These are phyloP conservation scores for Clepsis dumicolana DNA, from an alignment of 2,888 invertebrate species.

Conservation along the genomic window DNA sequence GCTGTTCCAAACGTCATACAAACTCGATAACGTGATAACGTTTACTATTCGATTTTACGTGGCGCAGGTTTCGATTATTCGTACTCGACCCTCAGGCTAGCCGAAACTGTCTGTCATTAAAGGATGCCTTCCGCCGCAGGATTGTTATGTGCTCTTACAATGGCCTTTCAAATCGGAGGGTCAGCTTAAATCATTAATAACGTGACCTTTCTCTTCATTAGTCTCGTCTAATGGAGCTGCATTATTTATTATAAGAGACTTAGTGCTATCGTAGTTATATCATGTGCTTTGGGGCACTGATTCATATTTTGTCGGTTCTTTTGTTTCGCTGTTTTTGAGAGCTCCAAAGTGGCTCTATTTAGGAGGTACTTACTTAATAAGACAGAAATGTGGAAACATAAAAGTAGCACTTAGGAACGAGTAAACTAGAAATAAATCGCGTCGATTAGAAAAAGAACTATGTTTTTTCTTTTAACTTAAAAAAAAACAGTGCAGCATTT, in stretches of 20 bases:
- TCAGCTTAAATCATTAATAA: conserved; percentile 44
- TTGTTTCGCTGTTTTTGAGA: not conserved
- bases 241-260: conserved; percentile 36
- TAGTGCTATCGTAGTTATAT: conserved; percentile 32
- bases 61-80: too few species aligned
- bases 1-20: too few species aligned
- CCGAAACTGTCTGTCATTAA: conserved; percentile 34
- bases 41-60: too few species aligned
- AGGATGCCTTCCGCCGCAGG: conserved; percentile 32
- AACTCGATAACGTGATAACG: too few species aligned
- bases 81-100: too few species aligned
- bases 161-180: conserved; percentile 36
- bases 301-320: not conserved
- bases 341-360: not conserved
- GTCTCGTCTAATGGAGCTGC: conserved; percentile 36
- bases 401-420: too few species aligned
- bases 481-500: too few species aligned
- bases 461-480: too few species aligned
- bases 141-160: conserved; percentile 38
- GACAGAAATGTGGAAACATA: not conserved
- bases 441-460: too few species aligned
- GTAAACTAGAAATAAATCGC: too few species aligned
- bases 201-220: conserved; percentile 43
- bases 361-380: too few species aligned
- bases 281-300: conserved; percentile 3